These are phyloP conservation scores for Tapirus terrestris DNA, from an alignment of 2,113 vertebrate genomes.

Conservation along the genomic window DNA sequence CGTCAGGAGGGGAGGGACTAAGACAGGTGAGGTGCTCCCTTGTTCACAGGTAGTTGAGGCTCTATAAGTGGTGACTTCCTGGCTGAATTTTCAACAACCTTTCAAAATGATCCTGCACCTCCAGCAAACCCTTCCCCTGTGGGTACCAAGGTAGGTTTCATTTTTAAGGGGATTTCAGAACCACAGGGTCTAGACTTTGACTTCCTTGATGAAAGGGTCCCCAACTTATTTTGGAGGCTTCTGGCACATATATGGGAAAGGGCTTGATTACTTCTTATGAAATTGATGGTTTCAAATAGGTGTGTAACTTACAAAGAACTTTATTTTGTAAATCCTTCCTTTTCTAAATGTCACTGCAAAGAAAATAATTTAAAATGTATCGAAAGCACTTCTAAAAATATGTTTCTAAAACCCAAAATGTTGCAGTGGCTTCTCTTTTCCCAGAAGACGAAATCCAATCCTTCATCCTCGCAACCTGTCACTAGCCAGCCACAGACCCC, in stretches of 20 bases:
- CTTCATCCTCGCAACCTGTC: fast-evolving
- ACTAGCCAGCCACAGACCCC: fast-evolving
- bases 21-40: fast-evolving
- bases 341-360: neutral
- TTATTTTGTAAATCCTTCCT: neutral
- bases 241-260: neutral
- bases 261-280: neutral
- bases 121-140: too few species aligned
- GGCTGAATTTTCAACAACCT: neutral
- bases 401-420: neutral
- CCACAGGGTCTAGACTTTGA: neutral
- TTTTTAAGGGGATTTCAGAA: neutral
- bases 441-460: neutral
- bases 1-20: neutral
- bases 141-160: neutral
- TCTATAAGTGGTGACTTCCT: neutral
- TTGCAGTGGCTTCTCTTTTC: neutral
- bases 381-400: neutral
- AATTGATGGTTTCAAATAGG: neutral
- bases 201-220: neutral
- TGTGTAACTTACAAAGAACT: too few species aligned
- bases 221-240: neutral
- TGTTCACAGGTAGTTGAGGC: neutral
- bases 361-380: neutral
- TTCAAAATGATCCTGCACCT: neutral